Percentiles rank a stretch among this genome's conserved stretches.
Evolutionary conservation across 2,797 vertebrate species (phyloP).

Genomic region (Pseudochromis fuscus): DNA sequence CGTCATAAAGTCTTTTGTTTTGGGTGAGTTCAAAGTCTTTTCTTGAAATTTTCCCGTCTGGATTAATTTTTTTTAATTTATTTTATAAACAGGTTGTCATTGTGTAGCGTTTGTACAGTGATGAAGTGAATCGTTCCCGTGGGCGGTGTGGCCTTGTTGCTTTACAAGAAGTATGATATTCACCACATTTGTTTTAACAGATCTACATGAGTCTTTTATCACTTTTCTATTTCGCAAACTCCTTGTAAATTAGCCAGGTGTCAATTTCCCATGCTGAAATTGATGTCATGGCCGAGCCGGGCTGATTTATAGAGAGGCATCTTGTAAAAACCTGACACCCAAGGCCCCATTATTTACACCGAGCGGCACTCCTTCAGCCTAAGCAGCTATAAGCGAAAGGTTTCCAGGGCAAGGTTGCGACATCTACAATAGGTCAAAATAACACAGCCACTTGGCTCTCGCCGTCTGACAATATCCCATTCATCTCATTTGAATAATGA

Average conservation of each 20-base stretch:
- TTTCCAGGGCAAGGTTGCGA: constrained; percentile 83
- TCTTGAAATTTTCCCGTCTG: constrained; percentile 7
- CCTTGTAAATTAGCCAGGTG: constrained; percentile 81
- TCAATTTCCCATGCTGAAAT: constrained; percentile 83
- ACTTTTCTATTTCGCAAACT: constrained; percentile 61
- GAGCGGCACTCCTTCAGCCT: constrained; percentile 65
- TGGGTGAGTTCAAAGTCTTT: constrained; percentile 54
- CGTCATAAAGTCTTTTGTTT: constrained; percentile 40
- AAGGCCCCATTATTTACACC: constrained; percentile 83
- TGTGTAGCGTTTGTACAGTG: constrained; percentile 15
- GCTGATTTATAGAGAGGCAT: constrained; percentile 86
- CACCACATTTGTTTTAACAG: constrained; percentile 26
- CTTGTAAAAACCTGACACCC: constrained; percentile 80
- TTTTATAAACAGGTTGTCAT: constrained; percentile 11
- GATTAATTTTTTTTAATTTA: constrained; percentile 4
- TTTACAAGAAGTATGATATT: constrained; percentile 23
- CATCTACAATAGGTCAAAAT: constrained; percentile 90
- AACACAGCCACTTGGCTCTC: constrained; percentile 79
- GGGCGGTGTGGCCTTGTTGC: constrained; percentile 4
- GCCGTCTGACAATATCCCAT: constrained; percentile 83
- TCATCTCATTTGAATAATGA: constrained; percentile 93
- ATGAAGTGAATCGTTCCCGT: constrained; percentile 21
- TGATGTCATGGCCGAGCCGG: constrained; percentile 78
- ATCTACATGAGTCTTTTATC: constrained; percentile 52
- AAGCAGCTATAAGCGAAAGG: constrained; percentile 51